These are phyloP conservation scores for Drosophila robusta DNA, from an alignment of 2,888 invertebrate species.

Conservation along the genomic window DNA sequence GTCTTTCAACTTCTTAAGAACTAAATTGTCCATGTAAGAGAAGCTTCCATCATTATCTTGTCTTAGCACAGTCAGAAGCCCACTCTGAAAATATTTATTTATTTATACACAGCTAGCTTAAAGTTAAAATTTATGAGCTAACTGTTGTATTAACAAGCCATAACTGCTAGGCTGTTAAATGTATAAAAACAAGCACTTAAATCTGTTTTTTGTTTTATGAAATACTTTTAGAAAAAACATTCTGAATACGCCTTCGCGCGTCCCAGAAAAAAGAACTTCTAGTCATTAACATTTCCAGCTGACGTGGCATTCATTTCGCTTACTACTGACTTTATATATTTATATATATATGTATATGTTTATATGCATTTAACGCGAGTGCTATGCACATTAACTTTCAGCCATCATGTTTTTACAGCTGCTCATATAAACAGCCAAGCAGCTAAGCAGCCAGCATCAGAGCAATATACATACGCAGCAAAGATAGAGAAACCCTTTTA, in stretches of 20 bases:
- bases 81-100: not conserved
- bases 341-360: not conserved
- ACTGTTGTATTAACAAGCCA: too few species aligned
- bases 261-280: not conserved
- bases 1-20: not conserved
- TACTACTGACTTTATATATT: not conserved
- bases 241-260: too few species aligned
- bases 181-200: not conserved
- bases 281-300: conserved; percentile 28
- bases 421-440: conserved; percentile 23
- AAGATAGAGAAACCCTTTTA: conserved; percentile 58
- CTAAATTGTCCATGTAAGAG: too few species aligned
- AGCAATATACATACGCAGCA: conserved; percentile 3
- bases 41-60: not conserved
- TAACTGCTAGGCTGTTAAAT: too few species aligned
- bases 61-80: not conserved
- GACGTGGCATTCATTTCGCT: conserved; percentile 1
- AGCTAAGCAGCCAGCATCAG: conserved; percentile 10
- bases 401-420: conserved; percentile 50
- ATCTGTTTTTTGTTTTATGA: not conserved
- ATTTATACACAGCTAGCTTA: not conserved
- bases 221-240: not conserved
- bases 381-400: conserved; percentile 35
- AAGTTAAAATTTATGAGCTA: not conserved
- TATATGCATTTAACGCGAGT: conserved; percentile 32